Percentiles rank a stretch among this genome's conserved stretches.
These are phyloP conservation scores for Pseudomyrmex flavicornis DNA, from an alignment of 1,140 invertebrate genomes.

Conservation along the genomic window DNA sequence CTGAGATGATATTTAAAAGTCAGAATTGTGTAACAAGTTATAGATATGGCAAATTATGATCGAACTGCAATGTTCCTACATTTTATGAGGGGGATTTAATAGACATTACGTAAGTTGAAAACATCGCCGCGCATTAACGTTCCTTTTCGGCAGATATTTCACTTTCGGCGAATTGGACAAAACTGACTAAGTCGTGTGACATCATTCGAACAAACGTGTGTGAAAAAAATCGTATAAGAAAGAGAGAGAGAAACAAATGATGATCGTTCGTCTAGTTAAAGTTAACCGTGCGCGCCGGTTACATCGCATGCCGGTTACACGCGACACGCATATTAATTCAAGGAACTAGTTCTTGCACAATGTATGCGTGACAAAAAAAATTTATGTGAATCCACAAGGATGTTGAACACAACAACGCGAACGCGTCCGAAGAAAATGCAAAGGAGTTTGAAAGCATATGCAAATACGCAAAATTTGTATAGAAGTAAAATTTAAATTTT, in stretches of 20 bases:
- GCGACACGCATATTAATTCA: conserved; percentile 54
- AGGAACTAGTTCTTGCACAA: conserved; percentile 47
- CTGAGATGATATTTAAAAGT: too few relatives aligned
- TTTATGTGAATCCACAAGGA: conserved; percentile 47
- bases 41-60: too few relatives aligned
- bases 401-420: neutral
- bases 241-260: neutral
- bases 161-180: neutral
- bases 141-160: neutral
- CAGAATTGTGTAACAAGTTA: too few relatives aligned
- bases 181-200: conserved; percentile 9
- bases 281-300: conserved; percentile 18
- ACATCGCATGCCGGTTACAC: conserved; percentile 26
- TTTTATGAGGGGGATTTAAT: too few relatives aligned
- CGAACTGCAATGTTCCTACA: too few relatives aligned
- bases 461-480: neutral
- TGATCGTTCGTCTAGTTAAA: conserved; percentile 17
- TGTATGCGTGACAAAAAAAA: conserved; percentile 23
- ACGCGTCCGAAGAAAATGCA: neutral
- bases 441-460: neutral
- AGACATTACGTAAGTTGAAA: too few relatives aligned
- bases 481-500: neutral
- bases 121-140: neutral
- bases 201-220: neutral
- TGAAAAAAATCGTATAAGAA: neutral